A percentile compares a stretch with the other conserved stretches of the same genome.
Evolutionary conservation across 1,140 invertebrate genomes (phyloP).

Genomic region (Zaprionus africanus): DNA sequence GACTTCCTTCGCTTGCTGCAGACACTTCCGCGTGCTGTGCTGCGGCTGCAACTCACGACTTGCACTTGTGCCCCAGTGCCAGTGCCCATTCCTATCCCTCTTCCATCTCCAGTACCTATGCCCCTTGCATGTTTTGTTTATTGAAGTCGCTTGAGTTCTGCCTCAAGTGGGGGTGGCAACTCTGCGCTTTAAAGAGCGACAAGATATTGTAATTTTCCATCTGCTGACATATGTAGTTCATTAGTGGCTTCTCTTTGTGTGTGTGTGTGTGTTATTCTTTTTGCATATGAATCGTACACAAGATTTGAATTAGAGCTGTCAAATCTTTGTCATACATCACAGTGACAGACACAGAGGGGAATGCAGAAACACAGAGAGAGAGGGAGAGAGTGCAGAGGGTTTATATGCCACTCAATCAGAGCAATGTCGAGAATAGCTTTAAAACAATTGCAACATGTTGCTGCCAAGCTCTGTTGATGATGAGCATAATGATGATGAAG

Average conservation of each 20-base stretch:
- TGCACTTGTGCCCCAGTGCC: conserved; percentile 62
- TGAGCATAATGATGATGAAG: not conserved
- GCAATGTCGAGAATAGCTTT: conserved; percentile 53
- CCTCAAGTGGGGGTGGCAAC: conserved; percentile 46
- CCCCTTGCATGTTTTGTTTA: conserved; percentile 52
- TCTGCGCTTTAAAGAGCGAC: conserved; percentile 41
- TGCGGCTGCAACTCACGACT: conserved; percentile 10
- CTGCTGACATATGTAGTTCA: conserved; percentile 81
- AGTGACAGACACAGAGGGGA: not conserved
- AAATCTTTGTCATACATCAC: conserved; percentile 77
- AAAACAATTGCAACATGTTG: conserved; percentile 57
- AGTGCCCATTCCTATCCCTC: conserved; percentile 6
- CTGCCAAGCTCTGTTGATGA: conserved; percentile 4
- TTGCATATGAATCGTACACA: conserved; percentile 67
- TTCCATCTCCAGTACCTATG: not conserved
- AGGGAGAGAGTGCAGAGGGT: conserved; percentile 11
- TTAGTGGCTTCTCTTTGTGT: conserved; percentile 37
- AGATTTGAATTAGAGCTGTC: conserved; percentile 81
- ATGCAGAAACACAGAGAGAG: no score
- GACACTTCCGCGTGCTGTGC: conserved; percentile 46
- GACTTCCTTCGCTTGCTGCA: not conserved
- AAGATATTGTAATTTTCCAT: conserved; percentile 78
- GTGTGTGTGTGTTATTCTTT: conserved; percentile 29
- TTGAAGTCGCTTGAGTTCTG: conserved; percentile 47
- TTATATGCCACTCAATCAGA: conserved; percentile 72